Evolutionary conservation across 2,888 invertebrate genomes (phyloP).

Genomic region (Mythimna impura): DNA sequence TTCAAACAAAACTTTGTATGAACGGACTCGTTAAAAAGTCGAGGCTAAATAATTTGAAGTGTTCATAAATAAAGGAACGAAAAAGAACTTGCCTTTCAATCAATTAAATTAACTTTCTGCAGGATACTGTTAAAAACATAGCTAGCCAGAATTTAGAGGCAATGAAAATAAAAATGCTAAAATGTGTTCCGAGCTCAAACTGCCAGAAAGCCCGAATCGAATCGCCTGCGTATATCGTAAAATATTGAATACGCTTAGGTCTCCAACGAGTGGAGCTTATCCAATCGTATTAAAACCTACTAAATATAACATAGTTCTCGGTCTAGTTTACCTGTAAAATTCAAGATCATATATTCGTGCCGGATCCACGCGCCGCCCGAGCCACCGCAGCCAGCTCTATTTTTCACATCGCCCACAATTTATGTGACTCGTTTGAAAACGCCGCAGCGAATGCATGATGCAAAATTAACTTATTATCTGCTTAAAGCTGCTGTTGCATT

Average conservation of each 20-base stretch:
- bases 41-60: conserved; percentile 6
- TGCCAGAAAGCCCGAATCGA: conserved; percentile 24
- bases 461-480: conserved; percentile 82
- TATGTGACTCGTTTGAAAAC: conserved; percentile 76
- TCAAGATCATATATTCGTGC: conserved; percentile 75
- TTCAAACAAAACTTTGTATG: conserved; percentile 17
- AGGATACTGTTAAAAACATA: conserved; percentile 15
- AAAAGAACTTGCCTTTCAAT: conserved; percentile 1
- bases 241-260: conserved; percentile 53
- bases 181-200: conserved; percentile 19
- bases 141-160: conserved; percentile 24
- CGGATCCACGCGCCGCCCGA: conserved; percentile 54
- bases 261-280: conserved; percentile 40
- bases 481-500: conserved; percentile 69
- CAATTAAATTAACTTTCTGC: conserved; percentile 20
- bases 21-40: conserved; percentile 20
- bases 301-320: conserved; percentile 62
- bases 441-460: conserved; percentile 76
- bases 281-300: conserved; percentile 63
- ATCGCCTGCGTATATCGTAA: conserved; percentile 48
- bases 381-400: conserved; percentile 71
- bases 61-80: conserved; percentile 14
- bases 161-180: conserved; percentile 50
- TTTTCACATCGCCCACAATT: conserved; percentile 82
- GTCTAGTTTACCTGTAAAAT: conserved; percentile 70